Evolutionary conservation across 2,113 vertebrate genomes (phyloP), one percentile per base, ranked within the genome.

Genomic region (Burhinus bistriatus): DNA sequence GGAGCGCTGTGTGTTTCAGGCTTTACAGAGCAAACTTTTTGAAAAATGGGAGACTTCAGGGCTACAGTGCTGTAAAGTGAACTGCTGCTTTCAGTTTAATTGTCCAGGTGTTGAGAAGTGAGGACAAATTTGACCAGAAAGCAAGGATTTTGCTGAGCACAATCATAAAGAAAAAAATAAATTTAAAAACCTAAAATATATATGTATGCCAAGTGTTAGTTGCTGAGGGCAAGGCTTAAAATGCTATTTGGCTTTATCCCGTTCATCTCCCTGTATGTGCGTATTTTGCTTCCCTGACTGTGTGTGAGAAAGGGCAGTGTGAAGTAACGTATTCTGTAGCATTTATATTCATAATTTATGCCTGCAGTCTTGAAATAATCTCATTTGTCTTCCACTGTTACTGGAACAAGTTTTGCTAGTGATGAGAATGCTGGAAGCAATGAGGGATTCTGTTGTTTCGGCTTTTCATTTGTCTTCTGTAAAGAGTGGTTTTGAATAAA

Each of bases 271-370:
- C 32, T 38, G 5, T 15, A 11, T 7, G 23, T 64, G 25, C 15
- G 1, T 51, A 69, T 64, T 86, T 90, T 80, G 62, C 83, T 94
- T 95, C 86, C 38, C 62, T 40, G 79, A 87, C 79, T 49, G 0
- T 0, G 1, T 36, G 65, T 76, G 49, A 34, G 70, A 81, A 89
- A 73, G 86, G 92, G 30, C 90, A 92, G 86, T 2, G 16, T 44
- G 78, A 91, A 88, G 59, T 58, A 86, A 51, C 8, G 5, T 87
- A 5, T 52, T 91, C 62, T 2, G 2, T 79, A 32, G 44, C 57
- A 61, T 95, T 93, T 93, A 62, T 95, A 86, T 94, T 93, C 91
- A 71, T 97, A 97, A 97, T 95, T 96, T 96, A 90, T 88, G 78
- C 91, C 81, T 80, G 58, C 68, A 77, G 84, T 75, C 95, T 73